Evolutionary conservation across 2,113 vertebrate genomes (phyloP), one percentile per base, ranked within the genome.

Genomic region (Apteryx mantelli): DNA sequence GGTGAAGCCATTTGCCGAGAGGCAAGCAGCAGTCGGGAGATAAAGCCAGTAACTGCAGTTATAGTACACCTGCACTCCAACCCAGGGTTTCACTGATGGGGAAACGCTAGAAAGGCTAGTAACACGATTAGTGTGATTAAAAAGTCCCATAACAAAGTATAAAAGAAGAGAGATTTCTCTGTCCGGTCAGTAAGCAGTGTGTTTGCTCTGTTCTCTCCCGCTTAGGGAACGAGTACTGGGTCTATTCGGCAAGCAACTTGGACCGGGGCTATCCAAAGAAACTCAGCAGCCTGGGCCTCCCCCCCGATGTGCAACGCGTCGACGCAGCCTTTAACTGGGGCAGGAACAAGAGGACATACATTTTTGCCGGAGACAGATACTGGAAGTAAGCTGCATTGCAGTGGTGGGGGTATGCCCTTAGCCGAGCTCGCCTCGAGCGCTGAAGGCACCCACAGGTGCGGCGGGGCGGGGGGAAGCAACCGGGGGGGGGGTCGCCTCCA

Each of bases 281-380:
- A 6, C 95, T 99, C 90, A 98, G 98, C 88, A 98, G 91, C 95
- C 97, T 99, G 48, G 99, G 98, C 38, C 97, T 99, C 15, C 99
- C 99, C 32, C 81, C 98, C 25, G 99, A 99, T 13, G 82, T 99
- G 26, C 97, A 99, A 42, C 95, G 88, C 0, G 98, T 99, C 0
- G 99, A 99, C 12, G 99, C 99, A 18, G 99, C 98, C 83, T 99
- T 99, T 78, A 99, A 98, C 95, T 99, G 99, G 96, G 99, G 98
- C 96, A 99, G 99, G 97, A 99, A 99, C 97, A 99, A 98, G 97
- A 99, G 98, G 97, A 99, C 99, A 0, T 99, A 99, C 92, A 97
- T 99, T 91, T 99, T 99, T 87, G 95, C 99, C 21, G 99, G 98
- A 77, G 99, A 99, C 97, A 99, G 99, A 95, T 99, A 99, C 97